Evolutionary conservation across 2,113 vertebrate species (phyloP).

Genomic region (Halcyon malimbica): DNA sequence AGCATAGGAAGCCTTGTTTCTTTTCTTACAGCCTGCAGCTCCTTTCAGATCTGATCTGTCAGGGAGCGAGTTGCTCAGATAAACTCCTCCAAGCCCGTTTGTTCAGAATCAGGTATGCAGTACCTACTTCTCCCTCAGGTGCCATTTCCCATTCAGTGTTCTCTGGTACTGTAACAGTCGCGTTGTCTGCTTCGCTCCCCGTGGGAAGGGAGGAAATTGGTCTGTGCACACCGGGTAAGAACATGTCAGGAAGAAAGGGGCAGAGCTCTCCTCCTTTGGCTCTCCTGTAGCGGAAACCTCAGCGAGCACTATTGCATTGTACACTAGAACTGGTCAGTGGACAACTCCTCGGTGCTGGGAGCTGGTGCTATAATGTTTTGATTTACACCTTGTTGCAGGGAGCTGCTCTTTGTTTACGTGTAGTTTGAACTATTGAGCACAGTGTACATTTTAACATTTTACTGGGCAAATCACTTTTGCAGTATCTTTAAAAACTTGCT

Average conservation of each 20-base stretch:
- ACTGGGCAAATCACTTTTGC: conserved; percentile 20
- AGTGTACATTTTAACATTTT: conserved; percentile 38
- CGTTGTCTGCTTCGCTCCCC: not conserved
- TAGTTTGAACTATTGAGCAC: conserved; percentile 58
- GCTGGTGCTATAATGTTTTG: conserved; percentile 64
- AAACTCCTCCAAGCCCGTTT: not conserved
- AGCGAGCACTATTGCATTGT: conserved; percentile 49
- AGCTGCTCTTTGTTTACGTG: conserved; percentile 55
- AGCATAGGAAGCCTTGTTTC: not conserved
- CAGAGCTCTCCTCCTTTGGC: not conserved
- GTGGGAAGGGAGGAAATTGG: not conserved
- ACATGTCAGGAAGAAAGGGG: not conserved
- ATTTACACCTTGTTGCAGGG: conserved; percentile 56
- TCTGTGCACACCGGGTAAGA: not conserved
- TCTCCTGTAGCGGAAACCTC: conserved; percentile 49
- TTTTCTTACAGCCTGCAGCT: not conserved
- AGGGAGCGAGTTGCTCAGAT: not conserved
- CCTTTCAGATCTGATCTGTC: not conserved
- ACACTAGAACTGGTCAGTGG: conserved; percentile 51
- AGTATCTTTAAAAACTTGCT: not conserved
- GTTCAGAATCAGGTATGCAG: not conserved
- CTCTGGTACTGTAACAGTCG: not conserved
- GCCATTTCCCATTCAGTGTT: conserved; percentile 7
- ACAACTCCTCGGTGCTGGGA: conserved; percentile 72
- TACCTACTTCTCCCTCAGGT: conserved; percentile 31